Percentiles rank a stretch among this genome's conserved stretches.
Evolutionary conservation across 2,888 invertebrate species (phyloP).

Genomic region (Xiphydria camelus): DNA sequence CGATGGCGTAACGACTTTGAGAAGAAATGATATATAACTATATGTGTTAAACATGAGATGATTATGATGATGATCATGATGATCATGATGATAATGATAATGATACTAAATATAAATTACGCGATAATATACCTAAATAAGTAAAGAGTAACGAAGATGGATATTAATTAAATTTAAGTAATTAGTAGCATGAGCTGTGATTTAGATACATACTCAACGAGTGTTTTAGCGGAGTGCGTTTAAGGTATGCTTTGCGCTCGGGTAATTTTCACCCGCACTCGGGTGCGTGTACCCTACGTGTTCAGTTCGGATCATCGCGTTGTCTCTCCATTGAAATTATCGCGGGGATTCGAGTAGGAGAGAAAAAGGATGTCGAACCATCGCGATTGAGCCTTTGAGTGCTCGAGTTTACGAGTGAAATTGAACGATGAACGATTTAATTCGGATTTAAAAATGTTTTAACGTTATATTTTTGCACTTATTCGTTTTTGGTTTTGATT

Average conservation of each 20-base stretch:
- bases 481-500: too few species aligned
- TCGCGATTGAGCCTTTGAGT: too few species aligned
- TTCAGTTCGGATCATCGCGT: neutral
- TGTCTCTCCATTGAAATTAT: neutral
- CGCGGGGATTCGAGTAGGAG: too few species aligned
- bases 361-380: too few species aligned
- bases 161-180: too few species aligned
- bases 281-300: neutral
- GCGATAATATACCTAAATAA: slow-evolving; percentile 5
- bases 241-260: neutral
- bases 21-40: too few species aligned
- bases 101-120: slow-evolving; percentile 18
- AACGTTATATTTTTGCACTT: too few species aligned
- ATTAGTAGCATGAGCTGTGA: slow-evolving; percentile 58
- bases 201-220: slow-evolving; percentile 56
- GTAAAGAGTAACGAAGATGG: neutral
- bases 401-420: too few species aligned
- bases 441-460: too few species aligned
- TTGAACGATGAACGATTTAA: too few species aligned
- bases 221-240: slow-evolving; percentile 34
- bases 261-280: neutral
- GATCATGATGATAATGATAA: slow-evolving; percentile 1
- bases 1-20: neutral
- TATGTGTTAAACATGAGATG: too few species aligned
- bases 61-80: neutral